These are phyloP conservation scores for Epinephelus moara DNA, from an alignment of 2,113 vertebrate species.

Conservation along the genomic window DNA sequence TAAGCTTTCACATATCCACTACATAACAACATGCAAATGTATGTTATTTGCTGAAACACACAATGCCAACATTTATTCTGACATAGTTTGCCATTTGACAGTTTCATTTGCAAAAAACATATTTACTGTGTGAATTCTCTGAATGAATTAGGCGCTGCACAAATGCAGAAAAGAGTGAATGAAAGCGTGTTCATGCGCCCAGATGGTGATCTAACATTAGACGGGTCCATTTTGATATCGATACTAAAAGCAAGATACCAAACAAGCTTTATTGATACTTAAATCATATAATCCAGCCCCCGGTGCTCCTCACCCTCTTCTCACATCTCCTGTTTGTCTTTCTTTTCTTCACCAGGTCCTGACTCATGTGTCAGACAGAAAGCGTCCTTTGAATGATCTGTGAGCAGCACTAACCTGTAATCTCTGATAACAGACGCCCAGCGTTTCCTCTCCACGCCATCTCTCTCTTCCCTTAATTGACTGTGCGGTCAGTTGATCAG, in stretches of 20 bases:
- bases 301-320: neutral
- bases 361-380: constrained; percentile 6
- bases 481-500: constrained; percentile 58
- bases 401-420: constrained; percentile 22
- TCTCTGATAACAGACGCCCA: constrained; percentile 37
- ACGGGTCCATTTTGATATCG: neutral
- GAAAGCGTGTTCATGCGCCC: neutral
- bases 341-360: neutral
- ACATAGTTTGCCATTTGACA: too few species aligned
- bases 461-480: constrained; percentile 15
- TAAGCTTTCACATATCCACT: too few species aligned
- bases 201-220: neutral
- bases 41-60: too few species aligned
- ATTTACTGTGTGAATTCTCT: neutral
- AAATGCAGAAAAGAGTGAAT: neutral
- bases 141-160: neutral
- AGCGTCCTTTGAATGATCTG: constrained; percentile 16
- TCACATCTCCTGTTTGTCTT: neutral
- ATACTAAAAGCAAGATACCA: too few species aligned
- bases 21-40: too few species aligned
- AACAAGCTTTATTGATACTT: neutral
- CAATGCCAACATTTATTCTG: too few species aligned
- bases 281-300: neutral
- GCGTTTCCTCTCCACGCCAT: neutral
- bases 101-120: neutral